phyloP scores from a whole-genome alignment of 2,113 vertebrate genomes.

The Anoura caudifer region DNA sequence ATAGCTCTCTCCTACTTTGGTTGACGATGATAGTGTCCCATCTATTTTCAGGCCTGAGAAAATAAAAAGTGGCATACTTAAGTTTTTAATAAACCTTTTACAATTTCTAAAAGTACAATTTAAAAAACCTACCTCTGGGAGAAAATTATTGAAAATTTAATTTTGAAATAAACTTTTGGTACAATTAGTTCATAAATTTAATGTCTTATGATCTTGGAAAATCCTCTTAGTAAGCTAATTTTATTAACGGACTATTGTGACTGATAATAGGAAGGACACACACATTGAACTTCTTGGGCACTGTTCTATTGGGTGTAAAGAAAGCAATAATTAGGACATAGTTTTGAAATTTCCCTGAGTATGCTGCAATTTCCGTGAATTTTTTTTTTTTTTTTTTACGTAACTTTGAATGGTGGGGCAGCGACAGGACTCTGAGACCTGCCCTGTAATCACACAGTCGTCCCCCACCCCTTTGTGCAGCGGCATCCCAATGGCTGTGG shows the following conservation, averaged over 20 bases:
- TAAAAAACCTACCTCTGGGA: background rate
- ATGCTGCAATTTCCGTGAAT: background rate
- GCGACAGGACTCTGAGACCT: background rate
- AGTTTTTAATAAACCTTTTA: background rate
- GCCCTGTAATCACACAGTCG: background rate
- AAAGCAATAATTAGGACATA: background rate
- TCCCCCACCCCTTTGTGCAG: background rate
- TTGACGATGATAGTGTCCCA: background rate
- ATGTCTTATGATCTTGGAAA: background rate
- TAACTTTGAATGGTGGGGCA: background rate
- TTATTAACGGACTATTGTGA: background rate
- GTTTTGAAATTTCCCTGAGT: background rate
- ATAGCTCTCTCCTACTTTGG: background rate
- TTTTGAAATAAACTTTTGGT: background rate
- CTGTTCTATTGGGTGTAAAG: background rate
- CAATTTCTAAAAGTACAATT: constrained; percentile 16
- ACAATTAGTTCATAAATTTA: background rate
- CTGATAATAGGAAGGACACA: background rate
- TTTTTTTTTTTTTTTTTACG: background rate
- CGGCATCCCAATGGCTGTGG: background rate
- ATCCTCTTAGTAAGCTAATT: background rate
- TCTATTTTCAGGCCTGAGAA: constrained; percentile 16
- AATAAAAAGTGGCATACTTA: constrained; percentile 21
- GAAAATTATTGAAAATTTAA: background rate
- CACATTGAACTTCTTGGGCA: background rate